Evolutionary conservation across 2,797 vertebrate genomes (phyloP), one percentile per base, ranked within the genome.

Genomic region (Scarus forsteni): DNA sequence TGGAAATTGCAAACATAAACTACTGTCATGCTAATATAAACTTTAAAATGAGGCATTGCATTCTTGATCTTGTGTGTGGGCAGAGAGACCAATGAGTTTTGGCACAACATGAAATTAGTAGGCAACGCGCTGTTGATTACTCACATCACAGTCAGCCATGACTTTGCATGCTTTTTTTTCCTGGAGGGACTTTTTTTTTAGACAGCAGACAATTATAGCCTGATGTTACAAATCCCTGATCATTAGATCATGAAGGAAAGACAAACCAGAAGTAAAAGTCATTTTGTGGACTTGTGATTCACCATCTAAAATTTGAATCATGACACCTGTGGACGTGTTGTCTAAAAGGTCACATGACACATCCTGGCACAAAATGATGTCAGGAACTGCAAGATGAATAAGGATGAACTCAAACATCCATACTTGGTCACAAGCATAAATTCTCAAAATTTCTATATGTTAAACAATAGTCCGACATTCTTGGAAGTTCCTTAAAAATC

Each of bases 201-300:
- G n/a, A 35, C 27, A 18, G 13, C 13, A 27, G 54, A 46, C 38
- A 27, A 51, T 10, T 35, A n/a, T 5, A 43, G 13, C 43, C 11
- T 10, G 60, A 19, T 27, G 10, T 45, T n/a, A 10, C 3, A 35
- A 55, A 42, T 42, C 19, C 7, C 40, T 13, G 36, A 44, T 53
- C 7, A 60, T 43, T 15, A n/a, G 7, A 48, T 27, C 38, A 12
- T 40, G 7, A 66, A 11, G n/a, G 61, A 34, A 44, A 35, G 6
- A 50, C 8, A 34, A 2, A 36, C 15, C 44, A 39, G 3, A 45
- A 45, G 11, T 65, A 19, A 36, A n/a, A 46, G 16, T 36, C 6
- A 8, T 39, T 65, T 0, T 4, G 1, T 68, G 48, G 8, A 66
- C 5, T 54, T 15, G 56, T 62, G 65, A 73, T 73, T 66, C 60